Conservation (phyloP, 2,888 invertebrate genomes). For the Andricus quercusramuli region DNA sequence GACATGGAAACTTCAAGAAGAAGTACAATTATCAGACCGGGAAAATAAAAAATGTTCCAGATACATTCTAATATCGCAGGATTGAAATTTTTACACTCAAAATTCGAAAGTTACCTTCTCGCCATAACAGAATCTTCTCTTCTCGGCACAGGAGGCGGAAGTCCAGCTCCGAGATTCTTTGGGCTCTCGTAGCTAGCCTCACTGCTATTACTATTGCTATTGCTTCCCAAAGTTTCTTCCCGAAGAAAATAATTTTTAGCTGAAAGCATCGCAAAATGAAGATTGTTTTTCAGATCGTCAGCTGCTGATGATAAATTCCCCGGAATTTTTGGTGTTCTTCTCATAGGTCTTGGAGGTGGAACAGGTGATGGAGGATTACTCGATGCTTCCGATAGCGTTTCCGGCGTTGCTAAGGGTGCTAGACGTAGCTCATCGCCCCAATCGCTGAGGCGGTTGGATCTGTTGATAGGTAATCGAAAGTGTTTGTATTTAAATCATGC, state of each 20-base stretch:
- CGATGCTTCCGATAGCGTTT: constrained; percentile 90
- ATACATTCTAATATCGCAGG: not conserved
- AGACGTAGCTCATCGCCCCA: constrained; percentile 71
- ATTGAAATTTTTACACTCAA: not conserved
- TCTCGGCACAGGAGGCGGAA: constrained; percentile 75
- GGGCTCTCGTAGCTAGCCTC: constrained; percentile 75
- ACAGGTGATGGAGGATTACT: constrained; percentile 85
- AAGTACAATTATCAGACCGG: too few relatives aligned
- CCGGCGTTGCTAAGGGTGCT: constrained; percentile 91
- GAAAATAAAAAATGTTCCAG: too few relatives aligned
- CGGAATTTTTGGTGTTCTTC: constrained; percentile 84
- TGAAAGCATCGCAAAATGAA: constrained; percentile 76
- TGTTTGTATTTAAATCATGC: constrained; percentile 4
- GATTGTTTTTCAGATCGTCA: constrained; percentile 82
- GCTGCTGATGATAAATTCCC: constrained; percentile 84
- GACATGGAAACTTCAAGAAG: too few relatives aligned
- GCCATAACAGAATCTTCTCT: constrained; percentile 71
- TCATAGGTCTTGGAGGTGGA: constrained; percentile 82
- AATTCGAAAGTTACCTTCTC: constrained; percentile 62
- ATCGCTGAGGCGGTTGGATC: constrained; percentile 11
- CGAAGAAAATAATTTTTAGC: constrained; percentile 73
- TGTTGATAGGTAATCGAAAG: not conserved
- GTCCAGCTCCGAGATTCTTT: constrained; percentile 65
- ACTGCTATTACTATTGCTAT: constrained; percentile 74
- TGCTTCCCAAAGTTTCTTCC: constrained; percentile 68